Evolutionary conservation across 2,113 vertebrate species (phyloP), one percentile per base, ranked within the genome.

Genomic region (Lampris megalopsis): DNA sequence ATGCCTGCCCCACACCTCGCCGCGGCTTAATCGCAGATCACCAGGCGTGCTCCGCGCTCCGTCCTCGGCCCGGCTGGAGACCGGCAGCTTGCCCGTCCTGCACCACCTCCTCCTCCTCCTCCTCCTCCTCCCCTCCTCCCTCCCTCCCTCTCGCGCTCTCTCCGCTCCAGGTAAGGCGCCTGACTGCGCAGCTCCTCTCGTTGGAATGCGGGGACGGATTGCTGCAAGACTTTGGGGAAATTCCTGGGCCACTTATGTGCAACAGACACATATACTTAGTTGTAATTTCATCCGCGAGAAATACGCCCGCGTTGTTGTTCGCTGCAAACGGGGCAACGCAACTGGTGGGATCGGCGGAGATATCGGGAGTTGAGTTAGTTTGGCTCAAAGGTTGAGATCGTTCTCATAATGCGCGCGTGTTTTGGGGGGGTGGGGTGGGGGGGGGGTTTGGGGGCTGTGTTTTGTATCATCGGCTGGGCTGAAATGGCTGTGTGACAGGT

Each of bases 171-270:
- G 94, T 94, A 92, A 92, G 89, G 81, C 63, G 68, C 9, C 36
- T 42, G 61, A 72, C 36, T 42, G 61, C 70, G 75, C 81, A 41
- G 68, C 72, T 79, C 79, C 61, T 59, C 68, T 83, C 86, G 82
- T 82, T 88, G 91, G 93, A 94, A 94, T 94, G 93, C 71, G 9
- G 47, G 83, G 69, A 83, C 88, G 36, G 85, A 89, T 91, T 92
- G 86, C 79, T 89, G 86, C 90, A 92, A 87, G 83, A 88, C 80
- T 83, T 76, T 1, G 43, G 91, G 90, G 90, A 93, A 92, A 92
- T 93, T 93, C 92, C 91, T 91, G 74, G 74, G 84, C 77, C 71
- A 47, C 73, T 80, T 86, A 77, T 85, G 82, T 84, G 75, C 62
- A 75, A 73, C 72, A 86, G 71, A 86, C 79, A 76, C 75, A 80